phyloP scores from a whole-genome alignment of 1,140 invertebrate species.

The Cherax quadricarinatus region DNA sequence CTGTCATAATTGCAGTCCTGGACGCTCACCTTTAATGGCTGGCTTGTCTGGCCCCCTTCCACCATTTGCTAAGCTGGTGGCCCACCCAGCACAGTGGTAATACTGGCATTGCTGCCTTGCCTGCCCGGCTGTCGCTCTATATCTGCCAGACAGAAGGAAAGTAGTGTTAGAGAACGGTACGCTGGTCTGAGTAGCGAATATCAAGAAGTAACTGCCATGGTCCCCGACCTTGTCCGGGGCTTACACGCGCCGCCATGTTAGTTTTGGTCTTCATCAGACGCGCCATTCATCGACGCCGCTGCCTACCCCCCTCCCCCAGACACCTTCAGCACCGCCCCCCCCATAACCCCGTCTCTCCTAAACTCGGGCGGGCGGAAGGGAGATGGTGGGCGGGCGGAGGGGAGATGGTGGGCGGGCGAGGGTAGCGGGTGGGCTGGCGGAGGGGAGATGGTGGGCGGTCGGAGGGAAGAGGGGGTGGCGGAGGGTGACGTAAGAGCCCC shows the following conservation, averaged over 20 bases:
- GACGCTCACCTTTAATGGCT: slow-evolving; percentile 38
- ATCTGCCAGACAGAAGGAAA: too few relatives aligned
- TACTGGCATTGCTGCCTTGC: too few relatives aligned
- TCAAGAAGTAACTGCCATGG: too few relatives aligned
- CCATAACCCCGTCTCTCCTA: background rate
- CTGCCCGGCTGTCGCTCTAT: too few relatives aligned
- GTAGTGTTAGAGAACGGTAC: too few relatives aligned
- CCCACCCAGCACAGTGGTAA: background rate
- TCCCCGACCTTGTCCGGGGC: too few relatives aligned
- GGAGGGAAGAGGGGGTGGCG: slow-evolving; percentile 4
- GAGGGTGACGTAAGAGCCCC: background rate
- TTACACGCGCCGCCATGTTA: slow-evolving; percentile 33
- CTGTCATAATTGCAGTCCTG: too few relatives aligned
- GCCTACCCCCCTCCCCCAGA: slow-evolving; percentile 4
- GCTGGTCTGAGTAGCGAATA: too few relatives aligned
- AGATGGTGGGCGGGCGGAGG: background rate
- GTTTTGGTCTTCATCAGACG: slow-evolving; percentile 38
- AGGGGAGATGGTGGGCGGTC: background rate
- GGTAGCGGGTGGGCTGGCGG: background rate
- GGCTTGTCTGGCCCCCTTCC: slow-evolving; percentile 3
- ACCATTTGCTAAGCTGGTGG: slow-evolving; percentile 16
- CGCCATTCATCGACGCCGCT: slow-evolving; percentile 52
- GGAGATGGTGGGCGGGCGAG: slow-evolving; percentile 4
- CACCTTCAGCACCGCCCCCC: background rate
- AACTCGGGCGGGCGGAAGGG: slow-evolving; percentile 14